Percentiles rank a stretch among this genome's conserved stretches.
Conservation (phyloP, 2,888 invertebrate species). For the Siphlonurus alternatus region DNA sequence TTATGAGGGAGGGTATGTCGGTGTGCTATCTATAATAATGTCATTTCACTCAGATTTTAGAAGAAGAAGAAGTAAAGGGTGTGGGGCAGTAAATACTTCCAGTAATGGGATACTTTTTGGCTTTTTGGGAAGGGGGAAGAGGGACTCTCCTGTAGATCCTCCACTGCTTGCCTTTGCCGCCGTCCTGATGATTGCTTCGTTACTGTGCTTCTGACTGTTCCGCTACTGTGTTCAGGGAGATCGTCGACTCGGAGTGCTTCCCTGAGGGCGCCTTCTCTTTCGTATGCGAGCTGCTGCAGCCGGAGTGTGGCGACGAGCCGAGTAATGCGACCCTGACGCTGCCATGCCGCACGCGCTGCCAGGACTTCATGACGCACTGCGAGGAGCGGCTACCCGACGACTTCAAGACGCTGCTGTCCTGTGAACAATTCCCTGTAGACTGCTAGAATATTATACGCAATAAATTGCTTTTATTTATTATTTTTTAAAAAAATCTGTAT, state of each 20-base stretch:
- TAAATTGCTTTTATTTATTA: neutral
- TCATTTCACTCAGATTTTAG: too few species aligned
- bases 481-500: too few species aligned
- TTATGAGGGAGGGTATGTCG: too few species aligned
- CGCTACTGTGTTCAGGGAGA: too few species aligned
- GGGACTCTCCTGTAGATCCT: too few species aligned
- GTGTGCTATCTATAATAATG: too few species aligned
- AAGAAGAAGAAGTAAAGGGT: too few species aligned
- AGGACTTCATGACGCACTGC: constrained; percentile 69
- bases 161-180: too few species aligned
- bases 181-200: neutral
- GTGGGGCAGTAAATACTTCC: too few species aligned
- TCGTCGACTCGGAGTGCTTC: constrained; percentile 85
- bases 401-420: constrained; percentile 55
- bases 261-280: constrained; percentile 67
- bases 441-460: neutral
- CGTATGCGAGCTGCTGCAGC: constrained; percentile 72
- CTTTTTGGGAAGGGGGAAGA: too few species aligned
- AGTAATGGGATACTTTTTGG: too few species aligned
- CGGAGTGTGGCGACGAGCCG: constrained; percentile 46
- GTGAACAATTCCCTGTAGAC: constrained; percentile 21
- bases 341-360: constrained; percentile 70
- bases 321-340: constrained; percentile 33
- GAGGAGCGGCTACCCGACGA: constrained; percentile 54
- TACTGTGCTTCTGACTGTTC: too few species aligned